phyloP scores from a whole-genome alignment of 2,888 invertebrate species.

The Rhingia campestris region DNA sequence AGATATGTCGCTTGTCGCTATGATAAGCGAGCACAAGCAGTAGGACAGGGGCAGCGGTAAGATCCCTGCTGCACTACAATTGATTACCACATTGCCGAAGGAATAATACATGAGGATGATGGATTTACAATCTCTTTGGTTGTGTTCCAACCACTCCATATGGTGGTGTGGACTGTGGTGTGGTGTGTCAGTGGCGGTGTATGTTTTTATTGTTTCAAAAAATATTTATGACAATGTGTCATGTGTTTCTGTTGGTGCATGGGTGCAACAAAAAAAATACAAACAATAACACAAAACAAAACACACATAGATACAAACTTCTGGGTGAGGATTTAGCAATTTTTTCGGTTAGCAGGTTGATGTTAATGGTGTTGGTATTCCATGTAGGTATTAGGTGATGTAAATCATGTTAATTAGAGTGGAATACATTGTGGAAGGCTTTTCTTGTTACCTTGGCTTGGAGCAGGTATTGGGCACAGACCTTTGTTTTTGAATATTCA shows the following conservation, averaged over 20 bases:
- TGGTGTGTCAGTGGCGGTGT: conserved; percentile 10
- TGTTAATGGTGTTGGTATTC: conserved; percentile 33
- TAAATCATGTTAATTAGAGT: conserved; percentile 62
- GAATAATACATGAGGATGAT: conserved; percentile 68
- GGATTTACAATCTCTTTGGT: conserved; percentile 50
- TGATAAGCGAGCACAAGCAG: conserved; percentile 1
- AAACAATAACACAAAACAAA: background rate
- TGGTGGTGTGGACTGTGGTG: background rate
- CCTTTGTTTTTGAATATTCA: conserved; percentile 56
- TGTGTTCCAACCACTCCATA: background rate
- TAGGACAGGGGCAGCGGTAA: background rate
- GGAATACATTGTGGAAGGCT: conserved; percentile 23
- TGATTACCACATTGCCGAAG: conserved; percentile 56
- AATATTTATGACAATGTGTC: conserved; percentile 44
- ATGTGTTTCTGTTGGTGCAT: conserved; percentile 15
- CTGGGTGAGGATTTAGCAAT: background rate
- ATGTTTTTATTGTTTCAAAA: conserved; percentile 43
- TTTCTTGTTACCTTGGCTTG: background rate
- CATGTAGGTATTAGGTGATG: conserved; percentile 44
- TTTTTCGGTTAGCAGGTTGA: conserved; percentile 13
- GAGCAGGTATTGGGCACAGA: background rate
- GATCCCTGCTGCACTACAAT: conserved; percentile 42
- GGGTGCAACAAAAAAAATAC: background rate
- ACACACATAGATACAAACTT: background rate
- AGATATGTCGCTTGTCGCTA: conserved; percentile 1